Conservation (phyloP, 2,888 invertebrate genomes). For the Epinotia bilunana region DNA sequence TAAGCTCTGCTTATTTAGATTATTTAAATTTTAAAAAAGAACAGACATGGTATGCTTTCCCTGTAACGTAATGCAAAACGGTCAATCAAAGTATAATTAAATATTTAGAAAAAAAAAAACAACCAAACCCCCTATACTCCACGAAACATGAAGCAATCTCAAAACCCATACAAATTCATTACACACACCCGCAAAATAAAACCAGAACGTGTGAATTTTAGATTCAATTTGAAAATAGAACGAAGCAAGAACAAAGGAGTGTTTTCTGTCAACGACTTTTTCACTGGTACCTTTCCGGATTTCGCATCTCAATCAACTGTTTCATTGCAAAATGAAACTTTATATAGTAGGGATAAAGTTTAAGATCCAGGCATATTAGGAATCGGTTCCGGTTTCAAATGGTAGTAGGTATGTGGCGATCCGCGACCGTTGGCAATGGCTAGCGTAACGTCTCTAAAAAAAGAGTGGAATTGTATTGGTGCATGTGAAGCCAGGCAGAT, state of each 20-base stretch:
- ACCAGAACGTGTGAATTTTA: constrained; percentile 58
- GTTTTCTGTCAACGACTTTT: constrained; percentile 75
- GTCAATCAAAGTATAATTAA: background rate
- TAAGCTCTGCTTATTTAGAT: background rate
- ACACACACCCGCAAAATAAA: constrained; percentile 55
- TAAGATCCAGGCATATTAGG: background rate
- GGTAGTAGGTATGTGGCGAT: constrained; percentile 67
- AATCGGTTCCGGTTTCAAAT: constrained; percentile 67
- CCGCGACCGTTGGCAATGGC: constrained; percentile 55
- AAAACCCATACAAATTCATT: constrained; percentile 43
- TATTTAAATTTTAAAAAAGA: background rate
- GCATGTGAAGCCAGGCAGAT: constrained; percentile 34
- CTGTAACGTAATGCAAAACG: background rate
- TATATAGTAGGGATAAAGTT: constrained; percentile 5
- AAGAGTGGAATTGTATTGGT: constrained; percentile 43
- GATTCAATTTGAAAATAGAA: constrained; percentile 66
- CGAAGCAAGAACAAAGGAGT: constrained; percentile 71
- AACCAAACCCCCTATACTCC: background rate
- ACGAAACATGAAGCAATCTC: background rate
- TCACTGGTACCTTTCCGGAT: constrained; percentile 17
- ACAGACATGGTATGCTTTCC: background rate
- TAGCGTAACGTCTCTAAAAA: constrained; percentile 59
- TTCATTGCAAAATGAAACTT: constrained; percentile 8
- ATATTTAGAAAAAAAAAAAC: background rate
- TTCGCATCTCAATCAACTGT: constrained; percentile 24